Percentiles rank a stretch among this genome's conserved stretches.
Evolutionary conservation across 1,140 invertebrate species (phyloP).

Genomic region (Papilio polyxenes): DNA sequence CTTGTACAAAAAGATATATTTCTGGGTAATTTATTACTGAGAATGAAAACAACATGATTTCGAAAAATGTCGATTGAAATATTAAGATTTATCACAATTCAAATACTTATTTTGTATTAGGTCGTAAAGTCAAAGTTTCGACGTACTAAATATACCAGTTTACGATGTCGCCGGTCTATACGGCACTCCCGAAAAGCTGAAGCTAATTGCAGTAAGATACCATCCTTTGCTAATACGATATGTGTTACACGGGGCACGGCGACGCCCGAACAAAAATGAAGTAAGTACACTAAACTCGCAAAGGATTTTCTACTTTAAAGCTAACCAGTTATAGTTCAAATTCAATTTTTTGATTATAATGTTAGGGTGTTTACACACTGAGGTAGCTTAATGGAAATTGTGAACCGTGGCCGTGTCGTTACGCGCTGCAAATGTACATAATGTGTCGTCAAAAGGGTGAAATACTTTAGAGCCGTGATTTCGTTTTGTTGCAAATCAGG

Average conservation of each 20-base stretch:
- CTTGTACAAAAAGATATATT: too few relatives aligned
- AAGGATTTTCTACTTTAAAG: constrained; percentile 44
- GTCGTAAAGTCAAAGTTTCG: neutral
- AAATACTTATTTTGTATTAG: neutral
- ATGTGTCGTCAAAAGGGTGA: constrained; percentile 79
- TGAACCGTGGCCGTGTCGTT: constrained; percentile 76
- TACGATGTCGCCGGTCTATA: constrained; percentile 37
- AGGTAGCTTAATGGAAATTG: constrained; percentile 74
- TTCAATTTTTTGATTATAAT: constrained; percentile 46
- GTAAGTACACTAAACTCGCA: constrained; percentile 48
- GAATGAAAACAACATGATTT: too few relatives aligned
- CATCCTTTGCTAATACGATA: constrained; percentile 78
- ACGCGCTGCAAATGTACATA: constrained; percentile 78
- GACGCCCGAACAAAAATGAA: constrained; percentile 43
- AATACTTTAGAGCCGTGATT: constrained; percentile 77
- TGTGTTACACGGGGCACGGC: constrained; percentile 73
- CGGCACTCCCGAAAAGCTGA: constrained; percentile 70
- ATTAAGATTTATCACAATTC: too few relatives aligned
- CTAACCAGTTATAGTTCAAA: constrained; percentile 50
- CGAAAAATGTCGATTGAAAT: too few relatives aligned
- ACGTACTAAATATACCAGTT: constrained; percentile 28
- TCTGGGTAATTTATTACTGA: too few relatives aligned
- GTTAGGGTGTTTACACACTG: constrained; percentile 60
- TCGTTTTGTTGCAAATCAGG: constrained; percentile 60
- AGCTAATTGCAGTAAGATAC: constrained; percentile 79